Evolutionary conservation across 2,888 invertebrate genomes (phyloP), one percentile per base, ranked within the genome.

Genomic region (Dynastes grantii): DNA sequence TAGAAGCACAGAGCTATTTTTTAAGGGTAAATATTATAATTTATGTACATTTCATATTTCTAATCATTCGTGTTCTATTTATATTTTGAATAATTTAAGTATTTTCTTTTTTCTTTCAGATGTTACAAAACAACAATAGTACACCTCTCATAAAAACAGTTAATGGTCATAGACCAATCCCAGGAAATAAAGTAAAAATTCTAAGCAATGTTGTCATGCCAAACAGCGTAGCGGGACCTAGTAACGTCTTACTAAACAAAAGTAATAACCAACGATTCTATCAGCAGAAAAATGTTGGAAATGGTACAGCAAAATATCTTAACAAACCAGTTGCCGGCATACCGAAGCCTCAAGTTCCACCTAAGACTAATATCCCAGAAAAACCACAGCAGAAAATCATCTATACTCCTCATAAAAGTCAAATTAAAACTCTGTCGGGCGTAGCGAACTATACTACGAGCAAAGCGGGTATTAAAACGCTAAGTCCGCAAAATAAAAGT

Each of bases 171-270:
- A 84, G 87, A 79, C 68, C 83, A 1, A 67, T 81, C 13, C 65
- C 83, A 2, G 81, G 81, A 45, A 87, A 83, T 80, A 89, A 89
- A 84, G 82, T 89, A n/a, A 89, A 89, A 83, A 87, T 89, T 71
- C 79, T 89, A 32, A 86, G 88, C 76, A 89, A 89, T 80, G 85
- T 88, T 45, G 82, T 88, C 4, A 84, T 87, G 81, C 81, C 85
- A 27, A 79, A 82, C 53, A 77, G 49, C 53, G 65, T 80, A 29
- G 68, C 80, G 11, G 82, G 84, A 61, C 79, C 84, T 4, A 84
- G 84, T 80, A 88, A 87, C 83, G 82, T 87, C 49, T 63, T 87
- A 53, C 65, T 87, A 58, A 87, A 87, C 75, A 87, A 87, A 83
- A 81, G 82, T n/a, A 82, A 83, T 29, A 84, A 83, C 76, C 83